Conservation (phyloP, 2,888 invertebrate species). For the Hesperia comma region DNA sequence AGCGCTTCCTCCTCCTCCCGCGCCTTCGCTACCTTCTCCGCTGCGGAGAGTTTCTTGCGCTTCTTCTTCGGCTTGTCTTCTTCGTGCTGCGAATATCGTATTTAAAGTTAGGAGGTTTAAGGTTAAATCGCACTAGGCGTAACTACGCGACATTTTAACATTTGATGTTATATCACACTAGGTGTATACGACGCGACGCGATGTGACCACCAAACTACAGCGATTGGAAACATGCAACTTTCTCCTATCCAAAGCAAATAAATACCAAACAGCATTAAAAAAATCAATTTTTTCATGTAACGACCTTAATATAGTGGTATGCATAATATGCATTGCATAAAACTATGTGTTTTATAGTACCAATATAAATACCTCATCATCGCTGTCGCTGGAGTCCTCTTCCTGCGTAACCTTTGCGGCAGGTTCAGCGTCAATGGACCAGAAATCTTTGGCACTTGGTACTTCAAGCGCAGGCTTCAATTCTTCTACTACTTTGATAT, state of each 20-base stretch:
- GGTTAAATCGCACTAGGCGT: too few species aligned
- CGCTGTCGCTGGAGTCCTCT: slow-evolving; percentile 68
- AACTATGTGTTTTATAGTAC: neutral
- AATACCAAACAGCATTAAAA: too few species aligned
- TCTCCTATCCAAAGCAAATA: too few species aligned
- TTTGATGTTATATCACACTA: too few species aligned
- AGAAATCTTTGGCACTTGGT: slow-evolving; percentile 74
- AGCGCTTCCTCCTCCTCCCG: slow-evolving; percentile 85
- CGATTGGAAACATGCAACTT: too few species aligned
- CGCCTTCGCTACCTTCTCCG: slow-evolving; percentile 86
- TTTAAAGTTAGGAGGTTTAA: too few species aligned
- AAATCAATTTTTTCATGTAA: too few species aligned
- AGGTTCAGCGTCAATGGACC: slow-evolving; percentile 52
- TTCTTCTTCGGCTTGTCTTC: slow-evolving; percentile 83
- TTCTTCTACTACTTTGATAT: slow-evolving; percentile 54
- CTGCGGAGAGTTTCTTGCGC: slow-evolving; percentile 86
- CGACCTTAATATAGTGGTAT: too few species aligned
- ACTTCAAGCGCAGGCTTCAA: slow-evolving; percentile 62
- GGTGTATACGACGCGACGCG: too few species aligned
- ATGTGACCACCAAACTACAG: too few species aligned
- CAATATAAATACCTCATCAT: slow-evolving; percentile 68
- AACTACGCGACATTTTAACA: too few species aligned
- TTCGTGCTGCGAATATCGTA: slow-evolving; percentile 51
- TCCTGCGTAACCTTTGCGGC: slow-evolving; percentile 48
- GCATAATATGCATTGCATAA: too few species aligned